Base-by-base conservation (phyloP, 1,140 invertebrate genomes). In the Drosophila sp. region DNA sequence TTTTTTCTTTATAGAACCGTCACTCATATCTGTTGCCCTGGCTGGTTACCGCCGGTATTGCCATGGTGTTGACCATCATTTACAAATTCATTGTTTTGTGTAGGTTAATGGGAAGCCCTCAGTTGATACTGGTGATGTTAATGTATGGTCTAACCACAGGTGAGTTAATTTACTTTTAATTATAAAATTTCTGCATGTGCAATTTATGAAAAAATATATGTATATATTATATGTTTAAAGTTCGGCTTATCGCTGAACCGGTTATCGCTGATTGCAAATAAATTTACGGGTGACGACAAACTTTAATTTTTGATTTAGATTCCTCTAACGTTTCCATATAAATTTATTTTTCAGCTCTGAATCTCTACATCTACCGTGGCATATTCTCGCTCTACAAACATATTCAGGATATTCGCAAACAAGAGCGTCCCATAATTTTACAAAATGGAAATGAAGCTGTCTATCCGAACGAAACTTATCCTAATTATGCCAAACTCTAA, bases 351-450 rank as follows among this genome's bases (percentile, higher is more conserved):
- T 33, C 60, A 90, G 85, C 10, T 0, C n/a, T 90, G 2, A 29
- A 32, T 27, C 60, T 68, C 32, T 82, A 74, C 60, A 57, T 90
- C 17, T 85, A 69, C 67, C 73, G 69, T 5, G 85, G 70, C 5
- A 75, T 90, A 10, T 90, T 76, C 60, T 76, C 85, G 58, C 65
- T 90, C 32, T 90, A 62, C n/a, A 90, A 84, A 60, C 65, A 81
- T 7, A 72, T 89, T 47, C 85, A 81, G 58, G 41, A 11, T 1
- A 57, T 54, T 35, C 68, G 76, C 40, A 79, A 82, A 23, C 4
- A 67, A 6, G 71, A 75, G 47, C 71, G 71, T 10, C 71, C 72
- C 1, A 56, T 75, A 35, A 67, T 74, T 29, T n/a, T 57, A 38
- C 8, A 38, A 5, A 8, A n/a, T 8, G 17, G 25, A 1, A 2